A percentile compares a stretch with the other conserved stretches of the same genome.
These are phyloP conservation scores for Oryctes rhinoceros DNA, from an alignment of 1,140 invertebrate species.

Conservation along the genomic window DNA sequence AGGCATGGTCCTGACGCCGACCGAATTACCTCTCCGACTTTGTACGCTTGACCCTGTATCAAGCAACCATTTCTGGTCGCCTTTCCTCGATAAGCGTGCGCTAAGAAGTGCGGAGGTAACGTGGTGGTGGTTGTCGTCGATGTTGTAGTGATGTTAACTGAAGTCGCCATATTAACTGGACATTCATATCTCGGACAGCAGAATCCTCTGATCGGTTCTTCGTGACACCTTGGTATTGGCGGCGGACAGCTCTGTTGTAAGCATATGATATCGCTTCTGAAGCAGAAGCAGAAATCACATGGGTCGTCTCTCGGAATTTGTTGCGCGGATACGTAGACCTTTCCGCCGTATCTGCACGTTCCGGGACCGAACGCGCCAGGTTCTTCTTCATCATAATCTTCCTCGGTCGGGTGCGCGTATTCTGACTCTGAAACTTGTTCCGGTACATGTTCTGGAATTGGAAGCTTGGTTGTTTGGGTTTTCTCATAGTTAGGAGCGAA, in stretches of 20 bases:
- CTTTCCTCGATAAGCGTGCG: slow-evolving; percentile 78
- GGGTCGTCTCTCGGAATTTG: slow-evolving; percentile 93
- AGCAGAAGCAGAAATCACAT: slow-evolving; percentile 97
- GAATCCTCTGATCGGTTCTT: slow-evolving; percentile 91
- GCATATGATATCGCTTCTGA: slow-evolving; percentile 94
- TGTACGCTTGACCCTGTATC: slow-evolving; percentile 82
- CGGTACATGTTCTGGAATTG: slow-evolving; percentile 19
- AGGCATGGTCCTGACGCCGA: slow-evolving; percentile 89
- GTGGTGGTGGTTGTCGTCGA: slow-evolving; percentile 88
- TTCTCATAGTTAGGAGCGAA: slow-evolving; percentile 20
- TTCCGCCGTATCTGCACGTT: slow-evolving; percentile 89
- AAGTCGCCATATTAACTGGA: slow-evolving; percentile 83
- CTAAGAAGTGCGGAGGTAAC: slow-evolving; percentile 80
- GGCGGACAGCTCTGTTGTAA: slow-evolving; percentile 94
- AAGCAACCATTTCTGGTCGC: slow-evolving; percentile 81
- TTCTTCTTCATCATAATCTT: slow-evolving; percentile 76
- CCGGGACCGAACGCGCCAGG: slow-evolving; percentile 81
- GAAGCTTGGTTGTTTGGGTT: slow-evolving; percentile 31
- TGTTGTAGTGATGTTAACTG: slow-evolving; percentile 80
- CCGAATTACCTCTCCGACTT: slow-evolving; percentile 82
- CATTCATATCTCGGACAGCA: slow-evolving; percentile 95
- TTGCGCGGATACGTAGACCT: slow-evolving; percentile 92
- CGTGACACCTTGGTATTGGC: slow-evolving; percentile 87
- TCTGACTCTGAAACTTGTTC: slow-evolving; percentile 54
- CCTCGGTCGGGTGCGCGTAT: slow-evolving; percentile 55